These are phyloP conservation scores for Drosophila affinis DNA, from an alignment of 2,888 invertebrate species.

Conservation along the genomic window DNA sequence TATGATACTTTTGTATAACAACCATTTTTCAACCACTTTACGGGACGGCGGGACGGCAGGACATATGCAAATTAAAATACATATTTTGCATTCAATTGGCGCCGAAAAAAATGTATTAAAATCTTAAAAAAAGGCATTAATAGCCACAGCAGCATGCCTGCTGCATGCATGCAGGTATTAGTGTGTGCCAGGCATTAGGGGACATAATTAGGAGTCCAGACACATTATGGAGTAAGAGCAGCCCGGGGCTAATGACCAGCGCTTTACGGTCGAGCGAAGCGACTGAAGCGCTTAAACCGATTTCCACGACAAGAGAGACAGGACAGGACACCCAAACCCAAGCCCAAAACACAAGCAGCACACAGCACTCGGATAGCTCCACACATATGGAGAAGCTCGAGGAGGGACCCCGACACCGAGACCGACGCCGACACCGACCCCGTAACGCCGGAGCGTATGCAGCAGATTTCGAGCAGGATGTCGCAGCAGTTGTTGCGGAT, in stretches of 20 bases:
- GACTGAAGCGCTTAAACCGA: slow-evolving; percentile 58
- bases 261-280: slow-evolving; percentile 46
- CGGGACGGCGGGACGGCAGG: not conserved
- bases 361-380: slow-evolving; percentile 24
- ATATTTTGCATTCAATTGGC: not conserved
- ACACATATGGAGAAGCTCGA: slow-evolving; percentile 7
- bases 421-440: not conserved
- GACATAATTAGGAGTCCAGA: slow-evolving; percentile 36
- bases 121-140: not conserved
- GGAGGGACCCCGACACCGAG: slow-evolving; percentile 25
- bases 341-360: not conserved
- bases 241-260: slow-evolving; percentile 36
- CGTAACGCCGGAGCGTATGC: slow-evolving; percentile 68
- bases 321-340: slow-evolving; percentile 14
- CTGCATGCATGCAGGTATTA: not conserved
- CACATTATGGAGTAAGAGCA: slow-evolving; percentile 48
- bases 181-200: slow-evolving; percentile 6
- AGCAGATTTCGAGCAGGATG: slow-evolving; percentile 58
- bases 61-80: not conserved
- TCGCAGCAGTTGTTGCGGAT: slow-evolving; percentile 21
- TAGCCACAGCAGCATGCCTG: not conserved
- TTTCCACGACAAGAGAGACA: slow-evolving; percentile 51
- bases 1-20: not conserved
- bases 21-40: not conserved
- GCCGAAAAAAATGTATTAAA: not conserved